A percentile compares a stretch with the other conserved stretches of the same genome.
phyloP scores from a whole-genome alignment of 2,888 invertebrate genomes.

The Pseudococcus viburni region DNA sequence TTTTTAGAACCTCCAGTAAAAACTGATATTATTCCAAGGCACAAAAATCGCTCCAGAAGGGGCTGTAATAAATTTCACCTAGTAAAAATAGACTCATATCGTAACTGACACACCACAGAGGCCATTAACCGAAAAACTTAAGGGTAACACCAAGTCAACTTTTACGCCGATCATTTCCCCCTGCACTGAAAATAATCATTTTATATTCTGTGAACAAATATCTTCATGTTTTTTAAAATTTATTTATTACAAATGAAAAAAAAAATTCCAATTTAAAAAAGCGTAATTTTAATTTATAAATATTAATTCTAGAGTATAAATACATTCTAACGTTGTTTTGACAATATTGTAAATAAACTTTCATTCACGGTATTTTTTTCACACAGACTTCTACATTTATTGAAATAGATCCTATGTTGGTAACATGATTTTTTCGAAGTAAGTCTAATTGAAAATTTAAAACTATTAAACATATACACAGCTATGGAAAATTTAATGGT shows the following conservation, averaged over 20 bases:
- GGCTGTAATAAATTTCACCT: no score
- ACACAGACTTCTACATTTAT: conserved; percentile 49
- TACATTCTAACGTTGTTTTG: conserved; percentile 14
- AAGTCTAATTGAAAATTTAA: conserved; percentile 41
- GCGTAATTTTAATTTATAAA: conserved; percentile 27
- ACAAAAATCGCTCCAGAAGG: no score
- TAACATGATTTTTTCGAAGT: conserved; percentile 26
- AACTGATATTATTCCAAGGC: no score
- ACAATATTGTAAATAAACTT: conserved; percentile 53
- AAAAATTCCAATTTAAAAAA: conserved; percentile 55
- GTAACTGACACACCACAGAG: no score
- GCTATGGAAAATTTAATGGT: conserved; percentile 45
- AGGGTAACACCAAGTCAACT: not conserved
- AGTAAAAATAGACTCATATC: no score
- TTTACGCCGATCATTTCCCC: not conserved
- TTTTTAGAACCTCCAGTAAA: no score
- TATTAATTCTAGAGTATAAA: conserved; percentile 14
- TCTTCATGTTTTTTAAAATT: not conserved
- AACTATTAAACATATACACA: conserved; percentile 47
- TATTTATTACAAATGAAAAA: conserved; percentile 56
- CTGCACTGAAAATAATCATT: not conserved
- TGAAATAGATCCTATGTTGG: conserved; percentile 36
- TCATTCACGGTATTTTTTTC: conserved; percentile 4
- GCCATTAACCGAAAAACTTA: no score
- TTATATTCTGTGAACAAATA: not conserved